Conservation (phyloP, 2,888 invertebrate species). For the Pseudoips prasinana region DNA sequence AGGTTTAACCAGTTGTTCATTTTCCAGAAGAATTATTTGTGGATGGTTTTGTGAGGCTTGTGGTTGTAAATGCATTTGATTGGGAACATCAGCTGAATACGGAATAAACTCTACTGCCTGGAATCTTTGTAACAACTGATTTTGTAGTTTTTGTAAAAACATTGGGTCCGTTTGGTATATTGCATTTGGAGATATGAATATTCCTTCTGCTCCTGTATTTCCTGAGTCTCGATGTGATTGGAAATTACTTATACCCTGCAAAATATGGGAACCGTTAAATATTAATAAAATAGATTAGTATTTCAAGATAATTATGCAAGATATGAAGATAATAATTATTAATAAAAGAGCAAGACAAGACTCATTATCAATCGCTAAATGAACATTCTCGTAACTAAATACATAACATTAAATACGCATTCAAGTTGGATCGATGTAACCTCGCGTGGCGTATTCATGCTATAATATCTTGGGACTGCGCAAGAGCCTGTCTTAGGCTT, state of each 20-base stretch:
- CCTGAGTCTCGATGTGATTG: constrained; percentile 60
- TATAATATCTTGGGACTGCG: no score
- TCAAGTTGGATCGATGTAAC: no score
- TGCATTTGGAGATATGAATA: constrained; percentile 62
- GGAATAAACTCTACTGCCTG: constrained; percentile 70
- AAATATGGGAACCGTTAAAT: no score
- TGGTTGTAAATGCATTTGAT: constrained; percentile 27
- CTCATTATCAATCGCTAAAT: no score
- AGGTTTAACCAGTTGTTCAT: constrained; percentile 51
- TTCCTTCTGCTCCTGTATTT: constrained; percentile 58
- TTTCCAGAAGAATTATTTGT: constrained; percentile 53
- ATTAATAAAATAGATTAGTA: no score
- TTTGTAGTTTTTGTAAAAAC: constrained; percentile 71
- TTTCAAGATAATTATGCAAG: no score
- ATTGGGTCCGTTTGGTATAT: constrained; percentile 79
- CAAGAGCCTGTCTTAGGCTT: no score
- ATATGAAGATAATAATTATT: no score
- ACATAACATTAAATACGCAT: no score
- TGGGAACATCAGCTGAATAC: constrained; percentile 53
- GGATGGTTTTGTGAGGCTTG: constrained; percentile 30
- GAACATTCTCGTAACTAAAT: no score
- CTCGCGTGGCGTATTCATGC: no score
- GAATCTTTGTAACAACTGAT: constrained; percentile 62
- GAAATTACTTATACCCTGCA: constrained; percentile 36
- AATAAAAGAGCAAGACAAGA: no score